A percentile compares a stretch with the other conserved stretches of the same genome.
These are phyloP conservation scores for Linnaemya tessellans DNA, from an alignment of 2,888 invertebrate species.

Conservation along the genomic window DNA sequence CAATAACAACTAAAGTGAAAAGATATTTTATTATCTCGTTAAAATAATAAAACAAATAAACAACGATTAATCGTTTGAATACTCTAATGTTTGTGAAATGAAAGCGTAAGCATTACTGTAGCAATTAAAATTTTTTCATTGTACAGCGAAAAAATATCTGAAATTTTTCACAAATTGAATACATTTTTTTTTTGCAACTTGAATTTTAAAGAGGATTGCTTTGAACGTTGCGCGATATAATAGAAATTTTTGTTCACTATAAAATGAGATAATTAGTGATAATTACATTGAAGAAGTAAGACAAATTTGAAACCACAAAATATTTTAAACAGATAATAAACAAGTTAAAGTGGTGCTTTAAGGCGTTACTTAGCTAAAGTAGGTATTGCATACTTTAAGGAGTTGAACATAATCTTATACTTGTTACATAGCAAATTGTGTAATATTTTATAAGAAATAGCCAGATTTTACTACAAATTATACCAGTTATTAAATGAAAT, in stretches of 20 bases:
- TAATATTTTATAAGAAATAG: no score
- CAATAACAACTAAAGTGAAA: no score
- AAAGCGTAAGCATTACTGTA: neutral
- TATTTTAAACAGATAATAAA: slow-evolving; percentile 1
- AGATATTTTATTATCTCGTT: no score
- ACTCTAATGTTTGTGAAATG: neutral
- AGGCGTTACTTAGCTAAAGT: slow-evolving; percentile 27
- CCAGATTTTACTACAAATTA: no score
- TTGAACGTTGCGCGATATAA: slow-evolving; percentile 32
- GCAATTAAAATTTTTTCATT: slow-evolving; percentile 1
- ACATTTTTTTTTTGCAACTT: no score
- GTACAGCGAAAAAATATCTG: neutral
- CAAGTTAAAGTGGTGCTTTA: slow-evolving; percentile 6
- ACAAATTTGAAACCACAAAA: neutral
- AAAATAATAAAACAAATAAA: no score
- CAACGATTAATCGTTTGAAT: neutral
- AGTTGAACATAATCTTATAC: neutral
- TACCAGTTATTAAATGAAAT: no score
- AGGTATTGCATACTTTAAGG: slow-evolving; percentile 44
- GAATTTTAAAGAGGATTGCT: neutral
- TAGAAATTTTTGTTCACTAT: slow-evolving; percentile 44
- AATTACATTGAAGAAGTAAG: slow-evolving; percentile 7
- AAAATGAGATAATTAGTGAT: slow-evolving; percentile 54
- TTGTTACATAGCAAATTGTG: no score
- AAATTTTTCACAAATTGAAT: neutral